These are phyloP conservation scores for Mizuhopecten yessoensis DNA, from an alignment of 1,140 invertebrate species.

Conservation along the genomic window DNA sequence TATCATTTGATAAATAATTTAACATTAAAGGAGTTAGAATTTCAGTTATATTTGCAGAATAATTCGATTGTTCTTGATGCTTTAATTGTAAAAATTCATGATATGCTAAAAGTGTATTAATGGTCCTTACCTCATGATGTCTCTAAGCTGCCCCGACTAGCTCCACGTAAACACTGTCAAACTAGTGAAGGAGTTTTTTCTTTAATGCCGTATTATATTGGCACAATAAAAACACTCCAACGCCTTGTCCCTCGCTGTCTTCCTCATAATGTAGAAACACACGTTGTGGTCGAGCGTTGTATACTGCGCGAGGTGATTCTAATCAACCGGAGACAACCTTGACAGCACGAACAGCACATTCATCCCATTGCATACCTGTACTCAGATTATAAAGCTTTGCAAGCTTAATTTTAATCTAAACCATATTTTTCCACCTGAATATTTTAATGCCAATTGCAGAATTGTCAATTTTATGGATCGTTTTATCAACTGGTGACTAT, in stretches of 20 bases:
- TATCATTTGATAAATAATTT: neutral
- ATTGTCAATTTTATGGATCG: too few relatives aligned
- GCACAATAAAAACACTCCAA: neutral
- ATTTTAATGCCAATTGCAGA: too few relatives aligned
- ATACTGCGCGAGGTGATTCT: neutral
- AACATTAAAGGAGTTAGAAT: neutral
- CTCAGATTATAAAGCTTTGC: neutral
- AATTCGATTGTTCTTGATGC: too few relatives aligned
- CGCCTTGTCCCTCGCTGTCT: neutral
- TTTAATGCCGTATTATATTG: constrained; percentile 21
- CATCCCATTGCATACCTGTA: too few relatives aligned
- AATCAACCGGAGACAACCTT: neutral
- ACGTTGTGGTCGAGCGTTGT: neutral
- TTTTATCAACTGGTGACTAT: too few relatives aligned
- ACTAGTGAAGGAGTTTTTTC: constrained; percentile 28
- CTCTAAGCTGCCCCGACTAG: neutral
- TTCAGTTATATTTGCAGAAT: too few relatives aligned
- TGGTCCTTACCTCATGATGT: neutral
- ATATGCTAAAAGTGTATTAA: neutral
- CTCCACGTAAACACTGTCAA: neutral
- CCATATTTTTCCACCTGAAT: too few relatives aligned
- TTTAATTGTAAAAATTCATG: too few relatives aligned
- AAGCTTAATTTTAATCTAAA: neutral
- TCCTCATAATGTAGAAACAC: neutral
- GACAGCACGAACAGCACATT: neutral